Conservation (phyloP, 2,797 vertebrate species). For the Acrocephalus scirpaceus region DNA sequence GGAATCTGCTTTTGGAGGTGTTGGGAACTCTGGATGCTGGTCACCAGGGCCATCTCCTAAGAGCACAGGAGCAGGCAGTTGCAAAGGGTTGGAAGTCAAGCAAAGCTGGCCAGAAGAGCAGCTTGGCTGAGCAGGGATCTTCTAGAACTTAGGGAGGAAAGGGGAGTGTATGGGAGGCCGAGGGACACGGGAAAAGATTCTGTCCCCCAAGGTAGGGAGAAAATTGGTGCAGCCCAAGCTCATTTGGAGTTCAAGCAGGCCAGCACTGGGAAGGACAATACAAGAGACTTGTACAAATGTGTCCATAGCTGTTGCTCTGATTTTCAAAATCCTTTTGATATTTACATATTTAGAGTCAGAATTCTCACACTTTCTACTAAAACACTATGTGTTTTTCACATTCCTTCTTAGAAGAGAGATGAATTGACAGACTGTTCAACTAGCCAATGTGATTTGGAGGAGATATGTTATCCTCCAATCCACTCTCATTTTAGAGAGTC, state of each 20-base stretch:
- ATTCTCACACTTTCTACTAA: no score
- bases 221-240: background rate
- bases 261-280: background rate
- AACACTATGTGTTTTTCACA: no score
- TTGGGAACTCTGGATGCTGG: background rate
- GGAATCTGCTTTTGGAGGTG: background rate
- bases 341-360: no score
- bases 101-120: background rate
- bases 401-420: no score
- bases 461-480: no score
- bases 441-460: no score
- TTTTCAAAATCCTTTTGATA: no score
- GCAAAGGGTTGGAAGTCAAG: background rate
- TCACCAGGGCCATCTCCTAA: background rate
- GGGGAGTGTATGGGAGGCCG: rapidly evolving
- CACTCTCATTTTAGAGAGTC: no score
- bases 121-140: background rate
- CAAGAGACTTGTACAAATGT: background rate
- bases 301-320: no score
- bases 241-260: background rate
- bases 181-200: background rate
- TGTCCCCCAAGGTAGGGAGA: background rate
- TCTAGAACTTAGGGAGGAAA: background rate
- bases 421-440: no score
- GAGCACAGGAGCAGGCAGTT: background rate